Percentiles rank a stretch among this genome's conserved stretches.
Evolutionary conservation across 2,797 vertebrate genomes (phyloP).

Genomic region (Clamator glandarius): DNA sequence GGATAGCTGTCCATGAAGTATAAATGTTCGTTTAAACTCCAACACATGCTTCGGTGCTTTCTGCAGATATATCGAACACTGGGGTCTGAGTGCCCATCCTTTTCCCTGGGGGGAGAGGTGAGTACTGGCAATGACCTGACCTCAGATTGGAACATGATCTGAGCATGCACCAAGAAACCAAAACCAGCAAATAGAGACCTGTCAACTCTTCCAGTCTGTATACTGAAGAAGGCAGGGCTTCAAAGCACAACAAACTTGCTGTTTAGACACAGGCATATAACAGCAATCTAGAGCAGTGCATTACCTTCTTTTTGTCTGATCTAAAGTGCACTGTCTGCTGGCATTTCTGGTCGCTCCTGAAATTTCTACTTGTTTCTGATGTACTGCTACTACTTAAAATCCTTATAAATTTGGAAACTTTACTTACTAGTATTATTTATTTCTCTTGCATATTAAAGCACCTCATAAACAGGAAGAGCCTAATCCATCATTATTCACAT

Average conservation of each 20-base stretch:
- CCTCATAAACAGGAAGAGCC: neutral
- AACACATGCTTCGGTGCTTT: neutral
- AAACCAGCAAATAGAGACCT: neutral
- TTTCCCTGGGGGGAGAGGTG: neutral
- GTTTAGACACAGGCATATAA: neutral
- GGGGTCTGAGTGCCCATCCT: neutral
- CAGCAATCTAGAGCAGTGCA: neutral
- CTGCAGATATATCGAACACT: fast-evolving
- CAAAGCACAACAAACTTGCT: neutral
- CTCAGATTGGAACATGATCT: neutral
- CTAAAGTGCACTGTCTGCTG: neutral
- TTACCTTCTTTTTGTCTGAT: neutral
- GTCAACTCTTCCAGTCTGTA: neutral
- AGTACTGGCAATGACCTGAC: neutral
- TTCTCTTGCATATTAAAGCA: neutral
- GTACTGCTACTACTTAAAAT: neutral
- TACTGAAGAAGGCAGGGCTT: neutral
- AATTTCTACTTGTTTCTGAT: neutral
- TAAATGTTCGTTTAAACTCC: neutral
- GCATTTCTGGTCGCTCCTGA: neutral
- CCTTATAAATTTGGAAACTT: neutral
- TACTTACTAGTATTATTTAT: neutral
- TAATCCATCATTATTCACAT: fast-evolving
- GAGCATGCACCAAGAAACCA: neutral
- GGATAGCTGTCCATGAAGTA: neutral